phyloP scores from a whole-genome alignment of 2,113 vertebrate species.

The Pica pica region DNA sequence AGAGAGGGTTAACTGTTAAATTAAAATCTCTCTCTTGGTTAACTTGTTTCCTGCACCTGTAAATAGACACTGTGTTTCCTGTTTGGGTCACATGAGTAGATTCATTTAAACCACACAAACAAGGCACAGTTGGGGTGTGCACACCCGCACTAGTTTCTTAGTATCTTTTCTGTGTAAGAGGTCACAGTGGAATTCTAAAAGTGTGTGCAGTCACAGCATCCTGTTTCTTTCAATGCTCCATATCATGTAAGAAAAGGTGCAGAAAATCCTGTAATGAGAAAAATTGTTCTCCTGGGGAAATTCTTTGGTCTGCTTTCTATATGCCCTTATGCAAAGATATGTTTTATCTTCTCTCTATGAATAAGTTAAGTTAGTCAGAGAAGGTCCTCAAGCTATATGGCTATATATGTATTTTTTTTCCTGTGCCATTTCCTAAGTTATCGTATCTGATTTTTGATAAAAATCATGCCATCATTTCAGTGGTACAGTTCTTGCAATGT shows the following conservation, averaged over 20 bases:
- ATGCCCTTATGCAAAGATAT: neutral
- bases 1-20: neutral
- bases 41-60: neutral
- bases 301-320: neutral
- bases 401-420: neutral
- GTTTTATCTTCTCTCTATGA: neutral
- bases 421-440: neutral
- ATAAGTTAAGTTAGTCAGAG: neutral
- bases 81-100: neutral
- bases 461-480: neutral
- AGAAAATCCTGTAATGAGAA: neutral
- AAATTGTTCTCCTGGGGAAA: neutral
- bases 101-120: neutral
- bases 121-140: accelerated
- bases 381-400: neutral
- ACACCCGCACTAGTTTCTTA: accelerated
- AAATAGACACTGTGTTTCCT: neutral
- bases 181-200: neutral
- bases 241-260: neutral
- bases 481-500: neutral
- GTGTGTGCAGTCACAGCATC: neutral
- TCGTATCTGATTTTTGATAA: neutral
- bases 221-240: neutral
- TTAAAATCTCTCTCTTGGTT: neutral
- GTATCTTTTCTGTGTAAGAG: neutral